These are phyloP conservation scores for Antechinus flavipes DNA, from an alignment of 2,113 vertebrate genomes.

Conservation along the genomic window DNA sequence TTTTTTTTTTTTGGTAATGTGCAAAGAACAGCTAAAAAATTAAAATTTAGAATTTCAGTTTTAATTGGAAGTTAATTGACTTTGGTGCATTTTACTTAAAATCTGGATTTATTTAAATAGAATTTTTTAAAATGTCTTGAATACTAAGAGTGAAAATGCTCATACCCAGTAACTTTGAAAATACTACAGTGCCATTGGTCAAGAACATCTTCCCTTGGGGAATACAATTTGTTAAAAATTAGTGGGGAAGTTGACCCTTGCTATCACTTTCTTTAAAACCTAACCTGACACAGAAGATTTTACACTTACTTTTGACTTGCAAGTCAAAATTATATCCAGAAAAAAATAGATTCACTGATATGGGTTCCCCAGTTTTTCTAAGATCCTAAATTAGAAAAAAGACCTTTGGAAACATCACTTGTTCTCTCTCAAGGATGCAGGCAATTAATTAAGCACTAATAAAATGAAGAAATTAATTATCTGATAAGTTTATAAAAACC, in stretches of 20 bases:
- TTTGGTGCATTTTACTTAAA: slow-evolving; percentile 46
- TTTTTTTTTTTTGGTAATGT: slow-evolving; percentile 38
- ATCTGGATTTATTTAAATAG: slow-evolving; percentile 10
- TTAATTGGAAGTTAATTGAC: slow-evolving; percentile 18
- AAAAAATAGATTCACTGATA: neutral
- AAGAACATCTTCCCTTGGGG: slow-evolving; percentile 32
- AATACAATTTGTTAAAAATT: slow-evolving; percentile 45
- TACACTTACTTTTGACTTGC: slow-evolving; percentile 36
- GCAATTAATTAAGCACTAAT: slow-evolving; percentile 44
- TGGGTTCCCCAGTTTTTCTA: slow-evolving; percentile 18
- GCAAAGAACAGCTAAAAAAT: slow-evolving; percentile 29
- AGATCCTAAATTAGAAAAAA: slow-evolving; percentile 50
- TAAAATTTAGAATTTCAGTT: slow-evolving; percentile 2
- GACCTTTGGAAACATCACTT: slow-evolving; percentile 10
- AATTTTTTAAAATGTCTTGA: slow-evolving; percentile 9
- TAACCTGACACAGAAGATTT: slow-evolving; percentile 24
- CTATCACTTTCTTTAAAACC: slow-evolving; percentile 37
- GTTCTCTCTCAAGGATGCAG: slow-evolving; percentile 28
- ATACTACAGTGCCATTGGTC: slow-evolving; percentile 35
- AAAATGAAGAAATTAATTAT: slow-evolving; percentile 37
- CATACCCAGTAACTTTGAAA: slow-evolving; percentile 29
- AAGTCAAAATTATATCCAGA: slow-evolving; percentile 18
- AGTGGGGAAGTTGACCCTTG: neutral
- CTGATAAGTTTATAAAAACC: slow-evolving; percentile 19
- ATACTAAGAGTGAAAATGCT: slow-evolving; percentile 22